These are phyloP conservation scores for Paguma larvata DNA, from an alignment of 2,797 vertebrate genomes.

Conservation along the genomic window DNA sequence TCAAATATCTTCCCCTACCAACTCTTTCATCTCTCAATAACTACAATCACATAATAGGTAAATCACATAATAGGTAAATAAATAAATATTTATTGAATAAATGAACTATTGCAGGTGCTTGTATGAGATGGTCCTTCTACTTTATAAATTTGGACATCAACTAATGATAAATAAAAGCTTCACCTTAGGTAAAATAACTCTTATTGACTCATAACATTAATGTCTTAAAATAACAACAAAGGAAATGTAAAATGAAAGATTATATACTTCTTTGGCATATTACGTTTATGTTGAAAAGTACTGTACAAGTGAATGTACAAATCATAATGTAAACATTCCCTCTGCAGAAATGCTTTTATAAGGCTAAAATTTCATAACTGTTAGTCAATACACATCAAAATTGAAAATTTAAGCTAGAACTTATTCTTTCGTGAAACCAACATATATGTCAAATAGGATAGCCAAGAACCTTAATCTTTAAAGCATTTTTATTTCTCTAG, in stretches of 20 bases:
- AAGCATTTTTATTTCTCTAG: constrained; percentile 40
- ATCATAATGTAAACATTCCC: background rate
- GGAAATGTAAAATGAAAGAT: constrained; percentile 59
- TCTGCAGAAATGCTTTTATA: background rate
- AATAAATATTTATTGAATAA: constrained; percentile 58
- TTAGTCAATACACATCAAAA: constrained; percentile 37
- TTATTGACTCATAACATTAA: constrained; percentile 54
- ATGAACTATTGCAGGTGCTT: constrained; percentile 54
- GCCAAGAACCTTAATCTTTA: constrained; percentile 37
- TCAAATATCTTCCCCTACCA: constrained; percentile 34
- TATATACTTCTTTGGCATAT: background rate
- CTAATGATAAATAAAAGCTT: constrained; percentile 52
- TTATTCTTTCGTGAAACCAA: constrained; percentile 56
- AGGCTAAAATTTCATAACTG: constrained; percentile 18
- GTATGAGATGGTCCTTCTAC: constrained; percentile 15
- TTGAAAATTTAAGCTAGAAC: constrained; percentile 39
- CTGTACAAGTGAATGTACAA: background rate
- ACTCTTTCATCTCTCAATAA: background rate
- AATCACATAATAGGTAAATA: background rate
- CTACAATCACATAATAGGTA: background rate
- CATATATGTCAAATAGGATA: constrained; percentile 40
- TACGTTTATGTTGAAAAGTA: constrained; percentile 3
- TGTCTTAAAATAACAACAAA: constrained; percentile 64
- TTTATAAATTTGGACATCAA: constrained; percentile 55
- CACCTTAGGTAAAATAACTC: constrained; percentile 69